These are phyloP conservation scores for Formica aserva DNA, from an alignment of 2,888 invertebrate genomes.

Conservation along the genomic window DNA sequence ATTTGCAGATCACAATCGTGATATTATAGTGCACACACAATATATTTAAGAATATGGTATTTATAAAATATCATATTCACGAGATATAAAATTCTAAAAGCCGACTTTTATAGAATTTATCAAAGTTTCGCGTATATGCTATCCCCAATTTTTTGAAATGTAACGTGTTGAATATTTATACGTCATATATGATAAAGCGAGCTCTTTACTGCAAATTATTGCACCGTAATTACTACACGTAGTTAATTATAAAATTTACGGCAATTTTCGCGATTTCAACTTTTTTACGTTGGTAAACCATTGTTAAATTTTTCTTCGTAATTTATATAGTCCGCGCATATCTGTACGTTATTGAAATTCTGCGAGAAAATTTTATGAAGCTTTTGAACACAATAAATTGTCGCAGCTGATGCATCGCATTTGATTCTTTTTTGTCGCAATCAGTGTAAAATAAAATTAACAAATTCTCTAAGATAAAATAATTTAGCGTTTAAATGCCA, in stretches of 20 bases:
- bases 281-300: slow-evolving; percentile 6
- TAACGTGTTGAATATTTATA: slow-evolving; percentile 26
- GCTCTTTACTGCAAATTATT: slow-evolving; percentile 19
- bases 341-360: slow-evolving; percentile 21
- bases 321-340: slow-evolving; percentile 8
- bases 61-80: slow-evolving; percentile 1
- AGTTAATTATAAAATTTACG: slow-evolving; percentile 8
- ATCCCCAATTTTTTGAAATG: not conserved
- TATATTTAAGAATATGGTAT: slow-evolving; percentile 24
- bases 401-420: not conserved
- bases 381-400: slow-evolving; percentile 28
- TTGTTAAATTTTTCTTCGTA: slow-evolving; percentile 14
- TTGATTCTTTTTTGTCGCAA: not conserved
- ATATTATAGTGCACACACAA: not conserved
- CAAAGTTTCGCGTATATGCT: slow-evolving; percentile 1
- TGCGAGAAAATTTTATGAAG: slow-evolving; percentile 25
- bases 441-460: slow-evolving; percentile 19
- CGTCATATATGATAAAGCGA: slow-evolving; percentile 4
- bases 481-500: slow-evolving; percentile 8
- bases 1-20: slow-evolving; percentile 19
- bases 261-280: slow-evolving; percentile 2
- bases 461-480: slow-evolving; percentile 15
- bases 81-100: slow-evolving; percentile 25
- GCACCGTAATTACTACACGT: slow-evolving; percentile 5
- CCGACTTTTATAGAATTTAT: not conserved